phyloP scores from a whole-genome alignment of 2,888 invertebrate species.

The Chrysomela aeneicollis region DNA sequence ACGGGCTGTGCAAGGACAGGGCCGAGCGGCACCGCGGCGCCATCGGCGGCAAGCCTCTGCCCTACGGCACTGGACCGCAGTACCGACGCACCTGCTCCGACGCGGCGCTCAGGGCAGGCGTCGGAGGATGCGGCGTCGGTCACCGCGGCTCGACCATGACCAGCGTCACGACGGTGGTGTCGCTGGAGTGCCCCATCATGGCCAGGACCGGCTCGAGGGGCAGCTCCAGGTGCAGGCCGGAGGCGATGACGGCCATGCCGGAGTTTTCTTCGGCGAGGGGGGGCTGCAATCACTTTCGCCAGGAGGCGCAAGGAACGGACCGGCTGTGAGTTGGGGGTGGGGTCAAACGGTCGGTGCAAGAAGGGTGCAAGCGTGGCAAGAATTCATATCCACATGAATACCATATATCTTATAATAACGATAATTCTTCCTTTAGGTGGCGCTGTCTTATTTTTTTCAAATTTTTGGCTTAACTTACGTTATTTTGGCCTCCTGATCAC shows the following conservation, averaged over 20 bases:
- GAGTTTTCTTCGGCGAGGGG: slow-evolving; percentile 52
- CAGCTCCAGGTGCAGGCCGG: slow-evolving; percentile 49
- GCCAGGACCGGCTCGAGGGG: slow-evolving; percentile 52
- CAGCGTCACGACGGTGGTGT: slow-evolving; percentile 58
- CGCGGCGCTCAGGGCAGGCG: slow-evolving; percentile 45
- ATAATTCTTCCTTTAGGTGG: too few relatives aligned
- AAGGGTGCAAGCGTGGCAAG: too few relatives aligned
- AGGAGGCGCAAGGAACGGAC: not conserved
- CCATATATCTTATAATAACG: too few relatives aligned
- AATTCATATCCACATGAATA: too few relatives aligned
- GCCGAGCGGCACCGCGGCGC: slow-evolving; percentile 62
- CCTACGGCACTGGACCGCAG: slow-evolving; percentile 56
- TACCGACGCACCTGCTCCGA: slow-evolving; percentile 46
- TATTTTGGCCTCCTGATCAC: too few relatives aligned
- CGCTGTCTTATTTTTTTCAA: too few relatives aligned
- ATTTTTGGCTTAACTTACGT: too few relatives aligned
- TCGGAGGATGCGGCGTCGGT: slow-evolving; percentile 47
- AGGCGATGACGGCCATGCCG: slow-evolving; percentile 50
- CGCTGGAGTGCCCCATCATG: slow-evolving; percentile 56
- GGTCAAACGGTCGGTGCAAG: too few relatives aligned
- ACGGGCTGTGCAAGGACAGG: slow-evolving; percentile 60
- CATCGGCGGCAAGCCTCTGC: slow-evolving; percentile 59
- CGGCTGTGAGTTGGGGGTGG: not conserved
- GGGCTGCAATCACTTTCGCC: slow-evolving; percentile 41
- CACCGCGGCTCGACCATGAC: slow-evolving; percentile 58